Base-by-base conservation (phyloP, 2,113 vertebrate genomes). In the Phalacrocorax carbo region DNA sequence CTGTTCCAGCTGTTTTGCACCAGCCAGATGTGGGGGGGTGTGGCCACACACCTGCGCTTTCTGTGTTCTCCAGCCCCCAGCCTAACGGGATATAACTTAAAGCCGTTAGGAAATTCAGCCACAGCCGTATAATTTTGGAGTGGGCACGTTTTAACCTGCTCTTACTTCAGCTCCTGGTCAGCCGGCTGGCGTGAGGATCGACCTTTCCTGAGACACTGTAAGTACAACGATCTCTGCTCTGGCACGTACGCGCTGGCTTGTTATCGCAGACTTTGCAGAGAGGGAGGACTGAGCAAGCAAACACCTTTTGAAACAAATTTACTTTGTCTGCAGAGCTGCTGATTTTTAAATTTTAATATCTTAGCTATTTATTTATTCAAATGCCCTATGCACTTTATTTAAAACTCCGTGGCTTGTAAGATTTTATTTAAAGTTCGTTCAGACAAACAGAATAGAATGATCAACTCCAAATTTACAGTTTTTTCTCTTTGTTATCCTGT, bases 181-280 rank as follows among this genome's bases (percentile, higher is more conserved):
- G 27, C 5, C 2, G 0, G 55, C 13, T 26, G n/a, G 49, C 3
- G 3, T 1, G 9, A 52, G 22, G 55, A 20, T 19, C 0, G 2
- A 42, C 26, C 26, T 32, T 44, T 38, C 52, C 65, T 15, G n/a
- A 15, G 38, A 17, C n/a, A 23, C 49, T 17, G 16, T 60, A 15
- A 55, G 52, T 15, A 20, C 25, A 7, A 11, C 12, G 52, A 36
- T 42, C 34, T 69, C 42, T 36, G 48, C 58, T 16, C 2, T 3
- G 27, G 32, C 42, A 11, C 6, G 0, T 11, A 15, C 34, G 10
- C 2, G 1, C 11, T 36, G 20, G 21, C 9, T 42, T 38, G 20
- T 49, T 44, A 52, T 9, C 2, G 0, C 57, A 79, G 54, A 30
- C 16, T 57, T 69, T 15, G 32, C 70, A 86, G 52, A 32, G 30